Evolutionary conservation across 2,888 invertebrate genomes (phyloP).

Genomic region (Rhaphigaster nebulosa): DNA sequence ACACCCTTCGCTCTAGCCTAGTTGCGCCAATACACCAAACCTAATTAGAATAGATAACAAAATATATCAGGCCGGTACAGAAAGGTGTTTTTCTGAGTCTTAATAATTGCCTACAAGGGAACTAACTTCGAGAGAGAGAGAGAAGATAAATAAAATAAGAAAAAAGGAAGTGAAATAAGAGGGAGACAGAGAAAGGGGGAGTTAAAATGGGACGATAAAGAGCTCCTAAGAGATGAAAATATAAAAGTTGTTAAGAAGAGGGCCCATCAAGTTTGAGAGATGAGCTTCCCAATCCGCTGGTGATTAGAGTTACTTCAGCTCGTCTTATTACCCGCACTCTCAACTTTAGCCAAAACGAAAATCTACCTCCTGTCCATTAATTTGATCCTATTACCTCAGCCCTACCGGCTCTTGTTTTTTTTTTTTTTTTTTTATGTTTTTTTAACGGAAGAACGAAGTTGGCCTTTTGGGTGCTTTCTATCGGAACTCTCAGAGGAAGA

Average conservation of each 20-base stretch:
- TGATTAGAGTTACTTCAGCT: slow-evolving; percentile 19
- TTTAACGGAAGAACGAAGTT: neutral
- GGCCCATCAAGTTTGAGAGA: slow-evolving; percentile 50
- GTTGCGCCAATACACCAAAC: no score
- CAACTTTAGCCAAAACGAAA: slow-evolving; percentile 23
- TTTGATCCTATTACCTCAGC: slow-evolving; percentile 39
- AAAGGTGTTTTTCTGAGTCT: neutral
- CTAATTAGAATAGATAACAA: neutral
- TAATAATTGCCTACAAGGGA: slow-evolving; percentile 2
- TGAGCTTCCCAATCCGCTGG: slow-evolving; percentile 27
- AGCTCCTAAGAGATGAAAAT: slow-evolving; percentile 41
- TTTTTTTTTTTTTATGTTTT: neutral
- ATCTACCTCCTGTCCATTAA: slow-evolving; percentile 42
- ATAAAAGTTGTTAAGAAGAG: slow-evolving; percentile 51
- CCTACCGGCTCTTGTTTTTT: neutral
- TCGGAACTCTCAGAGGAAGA: neutral
- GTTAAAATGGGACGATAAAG: slow-evolving; percentile 38
- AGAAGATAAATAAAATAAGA: neutral
- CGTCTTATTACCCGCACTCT: neutral
- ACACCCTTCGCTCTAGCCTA: no score
- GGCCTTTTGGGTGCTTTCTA: neutral
- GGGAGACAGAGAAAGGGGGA: neutral
- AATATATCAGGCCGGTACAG: neutral
- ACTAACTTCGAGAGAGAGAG: neutral
- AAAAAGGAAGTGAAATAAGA: neutral